These are phyloP conservation scores for Erpetoichthys calabaricus DNA, from an alignment of 2,797 vertebrate genomes.

Conservation along the genomic window DNA sequence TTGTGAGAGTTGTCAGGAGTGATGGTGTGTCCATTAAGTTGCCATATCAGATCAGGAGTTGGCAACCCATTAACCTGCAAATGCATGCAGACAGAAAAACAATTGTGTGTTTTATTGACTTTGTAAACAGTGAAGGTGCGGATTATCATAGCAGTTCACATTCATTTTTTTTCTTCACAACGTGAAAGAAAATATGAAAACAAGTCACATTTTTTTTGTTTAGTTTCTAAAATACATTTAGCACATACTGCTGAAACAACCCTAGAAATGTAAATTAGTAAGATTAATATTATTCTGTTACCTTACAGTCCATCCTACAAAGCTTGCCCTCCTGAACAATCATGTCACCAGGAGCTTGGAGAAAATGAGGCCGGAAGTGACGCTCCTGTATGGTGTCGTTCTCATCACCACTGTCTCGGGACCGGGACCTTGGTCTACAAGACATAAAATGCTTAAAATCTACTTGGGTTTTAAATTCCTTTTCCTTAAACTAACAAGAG, in stretches of 20 bases:
- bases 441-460: not conserved
- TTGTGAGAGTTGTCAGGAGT: slow-evolving; percentile 83
- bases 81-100: not conserved
- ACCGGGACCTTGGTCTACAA: slow-evolving; percentile 79
- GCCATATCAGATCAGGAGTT: slow-evolving; percentile 89
- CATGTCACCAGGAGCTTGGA: slow-evolving; percentile 93
- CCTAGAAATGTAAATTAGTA: too few relatives aligned
- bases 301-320: slow-evolving; percentile 97
- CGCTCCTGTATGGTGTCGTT: slow-evolving; percentile 93
- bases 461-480: too few relatives aligned
- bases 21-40: slow-evolving; percentile 78
- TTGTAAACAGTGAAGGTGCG: too few relatives aligned
- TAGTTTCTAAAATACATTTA: too few relatives aligned
- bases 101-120: too few relatives aligned
- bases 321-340: slow-evolving; percentile 90
- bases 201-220: too few relatives aligned
- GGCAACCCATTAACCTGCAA: slow-evolving; percentile 86
- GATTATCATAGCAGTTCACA: too few relatives aligned
- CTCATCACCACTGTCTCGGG: slow-evolving; percentile 90
- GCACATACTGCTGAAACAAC: too few relatives aligned
- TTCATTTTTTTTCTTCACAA: too few relatives aligned
- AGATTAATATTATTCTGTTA: slow-evolving; percentile 25
- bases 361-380: slow-evolving; percentile 95
- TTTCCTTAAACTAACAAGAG: too few relatives aligned
- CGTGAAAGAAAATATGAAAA: too few relatives aligned